phyloP scores from a whole-genome alignment of 2,888 invertebrate species.

The Parelbella ahira region DNA sequence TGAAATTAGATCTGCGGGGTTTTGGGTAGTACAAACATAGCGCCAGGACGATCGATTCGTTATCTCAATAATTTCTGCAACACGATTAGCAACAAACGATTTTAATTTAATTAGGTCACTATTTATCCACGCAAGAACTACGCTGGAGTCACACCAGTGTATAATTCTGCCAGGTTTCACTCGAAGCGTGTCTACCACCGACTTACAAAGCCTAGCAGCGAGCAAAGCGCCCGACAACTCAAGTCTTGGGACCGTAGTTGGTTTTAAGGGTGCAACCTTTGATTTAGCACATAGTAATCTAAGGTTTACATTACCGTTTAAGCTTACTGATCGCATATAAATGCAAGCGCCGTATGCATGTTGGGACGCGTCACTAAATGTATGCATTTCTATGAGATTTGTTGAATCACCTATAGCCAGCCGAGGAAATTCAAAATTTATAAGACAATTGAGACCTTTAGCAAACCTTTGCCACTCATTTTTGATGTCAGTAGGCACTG shows the following conservation, averaged over 20 bases:
- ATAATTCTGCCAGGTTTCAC: not conserved
- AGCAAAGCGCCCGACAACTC: conserved; percentile 28
- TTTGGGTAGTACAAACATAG: conserved; percentile 20
- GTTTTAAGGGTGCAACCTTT: not conserved
- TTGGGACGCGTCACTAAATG: conserved; percentile 7
- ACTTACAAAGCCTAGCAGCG: conserved; percentile 6
- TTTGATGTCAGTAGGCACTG: conserved; percentile 19
- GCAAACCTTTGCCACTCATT: not conserved
- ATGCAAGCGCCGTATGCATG: not conserved
- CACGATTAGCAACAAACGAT: conserved; percentile 20
- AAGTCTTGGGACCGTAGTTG: not conserved
- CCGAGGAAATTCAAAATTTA: not conserved
- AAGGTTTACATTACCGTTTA: not conserved
- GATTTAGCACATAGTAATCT: not conserved
- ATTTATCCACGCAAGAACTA: conserved; percentile 23
- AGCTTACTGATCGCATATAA: not conserved
- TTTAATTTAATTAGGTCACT: conserved; percentile 19
- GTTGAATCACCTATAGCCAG: not conserved
- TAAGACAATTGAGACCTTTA: not conserved
- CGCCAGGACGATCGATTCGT: conserved; percentile 14
- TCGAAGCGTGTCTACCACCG: not conserved
- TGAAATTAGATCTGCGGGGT: conserved; percentile 27
- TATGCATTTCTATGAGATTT: not conserved
- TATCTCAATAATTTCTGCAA: conserved; percentile 11
- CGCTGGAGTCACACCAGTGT: conserved; percentile 25